These are phyloP conservation scores for Julus scanicus DNA, from an alignment of 2,888 invertebrate species.

Conservation along the genomic window DNA sequence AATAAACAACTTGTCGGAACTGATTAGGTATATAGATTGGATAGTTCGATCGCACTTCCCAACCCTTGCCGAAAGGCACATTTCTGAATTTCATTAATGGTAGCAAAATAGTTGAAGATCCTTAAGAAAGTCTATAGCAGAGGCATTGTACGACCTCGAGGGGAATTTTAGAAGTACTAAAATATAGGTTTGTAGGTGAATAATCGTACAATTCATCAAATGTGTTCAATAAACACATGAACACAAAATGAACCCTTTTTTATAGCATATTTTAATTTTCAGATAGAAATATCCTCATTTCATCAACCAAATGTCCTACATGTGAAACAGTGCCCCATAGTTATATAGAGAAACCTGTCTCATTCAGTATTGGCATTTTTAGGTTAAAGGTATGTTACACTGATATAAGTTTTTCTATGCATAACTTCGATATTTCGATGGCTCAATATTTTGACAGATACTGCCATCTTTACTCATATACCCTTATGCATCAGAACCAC, in stretches of 20 bases:
- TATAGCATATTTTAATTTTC: not conserved
- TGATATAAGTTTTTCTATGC: no score
- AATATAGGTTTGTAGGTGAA: constrained; percentile 31
- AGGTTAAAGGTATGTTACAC: no score
- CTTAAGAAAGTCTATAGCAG: not conserved
- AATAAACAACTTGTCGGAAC: constrained; percentile 1
- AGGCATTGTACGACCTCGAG: not conserved
- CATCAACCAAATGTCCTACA: no score
- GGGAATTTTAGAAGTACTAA: not conserved
- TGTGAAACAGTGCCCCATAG: no score
- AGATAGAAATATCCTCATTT: no score
- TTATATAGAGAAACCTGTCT: no score
- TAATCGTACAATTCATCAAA: not conserved
- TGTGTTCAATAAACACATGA: not conserved
- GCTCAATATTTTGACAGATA: no score
- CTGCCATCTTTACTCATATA: no score
- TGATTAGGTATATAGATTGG: not conserved
- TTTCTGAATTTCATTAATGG: not conserved
- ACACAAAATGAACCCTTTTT: not conserved
- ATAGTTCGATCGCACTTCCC: not conserved
- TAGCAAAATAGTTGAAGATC: not conserved
- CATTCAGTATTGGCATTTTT: no score
- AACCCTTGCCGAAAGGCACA: not conserved
- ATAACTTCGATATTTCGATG: no score
- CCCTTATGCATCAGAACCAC: no score